Base-by-base conservation (phyloP, 2,888 invertebrate species). In the Epirrhoe alternata region DNA sequence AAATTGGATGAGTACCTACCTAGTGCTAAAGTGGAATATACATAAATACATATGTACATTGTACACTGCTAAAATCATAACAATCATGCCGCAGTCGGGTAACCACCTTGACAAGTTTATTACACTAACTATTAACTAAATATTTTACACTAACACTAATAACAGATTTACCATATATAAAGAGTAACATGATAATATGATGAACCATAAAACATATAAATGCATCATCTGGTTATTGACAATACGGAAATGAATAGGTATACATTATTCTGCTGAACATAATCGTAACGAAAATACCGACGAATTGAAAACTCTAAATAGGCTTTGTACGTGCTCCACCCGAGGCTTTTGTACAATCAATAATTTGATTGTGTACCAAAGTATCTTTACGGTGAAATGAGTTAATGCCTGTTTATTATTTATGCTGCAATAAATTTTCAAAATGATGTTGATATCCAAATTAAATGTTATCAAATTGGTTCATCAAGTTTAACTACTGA, bases 401-500 rank as follows among this genome's bases (percentile, higher is more conserved):
- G 47, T 47, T 42, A 47, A 47, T 16, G 7, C 47, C 47, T 16
- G 16, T 16, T 42, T 42, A 47, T 47, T 47, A 47, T 47, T 16
- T 16, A 47, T 16, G 47, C 14, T 16, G 16, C 47, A 47, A 14
- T 47, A 14, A 14, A 47, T 47, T 47, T 2, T 24, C 24, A 24
- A 14, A 7, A 47, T 47, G 16, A 47, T 2, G 1, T 47, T 47
- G 47, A 47, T 47, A 16, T 47, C 47, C 47, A 47, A 42, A 47
- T 47, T 47, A 47, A 47, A 47, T 47, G 47, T 16, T 47, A 47
- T 47, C 47, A 16, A 47, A 16, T 14, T 47, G 47, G 47, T 47
- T 47, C 47, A 47, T 47, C 47, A 16, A 14, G 6, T 47, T 47
- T 47, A 47, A 47, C 47, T 47, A 47, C 47, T 14, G 38, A 14